Base-by-base conservation (phyloP, 1,140 invertebrate species). In the Chelonus insularis region DNA sequence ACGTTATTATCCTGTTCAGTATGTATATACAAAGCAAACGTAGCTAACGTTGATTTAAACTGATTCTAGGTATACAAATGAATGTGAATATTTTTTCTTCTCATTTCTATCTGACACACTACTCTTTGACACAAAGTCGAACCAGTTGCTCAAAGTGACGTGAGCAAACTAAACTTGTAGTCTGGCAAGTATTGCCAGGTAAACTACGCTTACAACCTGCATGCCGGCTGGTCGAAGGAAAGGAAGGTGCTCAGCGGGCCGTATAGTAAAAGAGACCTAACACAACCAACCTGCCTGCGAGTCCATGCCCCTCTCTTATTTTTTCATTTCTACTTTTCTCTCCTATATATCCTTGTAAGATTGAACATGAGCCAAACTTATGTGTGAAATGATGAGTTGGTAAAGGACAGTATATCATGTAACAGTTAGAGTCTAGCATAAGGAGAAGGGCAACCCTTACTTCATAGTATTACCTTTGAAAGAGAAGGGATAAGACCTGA, bases 81-180 rank as follows among this genome's bases (percentile, higher is more conserved):
- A n/a, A n/a, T n/a, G n/a, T n/a, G n/a, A n/a, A n/a, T n/a, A n/a
- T n/a, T n/a, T n/a, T n/a, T n/a, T n/a, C n/a, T n/a, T n/a, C n/a
- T n/a, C n/a, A n/a, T n/a, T n/a, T n/a, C n/a, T n/a, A n/a, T n/a
- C n/a, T n/a, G n/a, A n/a, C n/a, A n/a, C n/a, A n/a, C 25, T 4
- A 29, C 25, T 29, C 25, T 3, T 4, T 7, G 25, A 4, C 25
- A 29, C 3, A 29, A 29, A 43, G 51, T 71, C 71, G 78, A 78
- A 82, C 79, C 79, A 78, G 73, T 79, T 81, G 75, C 72, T 79
- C 73, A 68, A 70, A 80, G 78, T 78, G 77, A 80, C 79, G 77
- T 79, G 76, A 80, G 77, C 72, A 72, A 80, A 82, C 79, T 82
- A 74, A 82, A 74, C 62, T 72, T 75, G 68, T 72, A 66, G 68